Evolutionary conservation across 2,797 vertebrate genomes (phyloP).

Genomic region (Catharus ustulatus): DNA sequence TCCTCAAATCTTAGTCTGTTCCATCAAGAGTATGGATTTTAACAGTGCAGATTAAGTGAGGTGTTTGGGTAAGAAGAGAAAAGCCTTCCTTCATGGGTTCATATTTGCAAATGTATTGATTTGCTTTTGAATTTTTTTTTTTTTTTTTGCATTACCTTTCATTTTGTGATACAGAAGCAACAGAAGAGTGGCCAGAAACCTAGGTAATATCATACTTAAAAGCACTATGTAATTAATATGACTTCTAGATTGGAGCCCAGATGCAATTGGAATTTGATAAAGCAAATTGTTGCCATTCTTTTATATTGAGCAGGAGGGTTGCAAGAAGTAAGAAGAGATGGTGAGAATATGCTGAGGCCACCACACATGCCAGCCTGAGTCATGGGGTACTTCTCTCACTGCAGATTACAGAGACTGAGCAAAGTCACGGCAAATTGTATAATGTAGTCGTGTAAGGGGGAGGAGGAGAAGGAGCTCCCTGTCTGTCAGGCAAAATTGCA

Average conservation of each 20-base stretch:
- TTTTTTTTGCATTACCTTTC: neutral
- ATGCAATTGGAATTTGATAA: neutral
- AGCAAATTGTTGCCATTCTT: neutral
- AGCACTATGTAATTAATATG: neutral
- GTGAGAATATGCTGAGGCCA: neutral
- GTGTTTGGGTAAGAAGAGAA: neutral
- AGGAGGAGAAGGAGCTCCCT: neutral
- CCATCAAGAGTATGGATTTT: neutral
- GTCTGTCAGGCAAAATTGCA: constrained; percentile 2
- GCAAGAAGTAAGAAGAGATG: neutral
- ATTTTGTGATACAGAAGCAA: neutral
- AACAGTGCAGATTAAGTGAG: neutral
- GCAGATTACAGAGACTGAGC: neutral
- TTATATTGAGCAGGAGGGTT: neutral
- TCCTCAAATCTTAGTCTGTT: neutral
- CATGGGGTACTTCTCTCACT: neutral
- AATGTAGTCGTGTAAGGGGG: neutral
- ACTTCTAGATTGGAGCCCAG: neutral
- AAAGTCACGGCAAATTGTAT: neutral
- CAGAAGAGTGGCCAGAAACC: neutral
- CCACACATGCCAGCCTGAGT: neutral
- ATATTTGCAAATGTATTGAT: neutral
- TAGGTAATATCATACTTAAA: neutral
- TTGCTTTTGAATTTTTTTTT: neutral
- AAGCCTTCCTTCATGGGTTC: neutral